A percentile compares a stretch with the other conserved stretches of the same genome.
Evolutionary conservation across 2,113 vertebrate genomes (phyloP).

Genomic region (Pachypanchax playfairii): DNA sequence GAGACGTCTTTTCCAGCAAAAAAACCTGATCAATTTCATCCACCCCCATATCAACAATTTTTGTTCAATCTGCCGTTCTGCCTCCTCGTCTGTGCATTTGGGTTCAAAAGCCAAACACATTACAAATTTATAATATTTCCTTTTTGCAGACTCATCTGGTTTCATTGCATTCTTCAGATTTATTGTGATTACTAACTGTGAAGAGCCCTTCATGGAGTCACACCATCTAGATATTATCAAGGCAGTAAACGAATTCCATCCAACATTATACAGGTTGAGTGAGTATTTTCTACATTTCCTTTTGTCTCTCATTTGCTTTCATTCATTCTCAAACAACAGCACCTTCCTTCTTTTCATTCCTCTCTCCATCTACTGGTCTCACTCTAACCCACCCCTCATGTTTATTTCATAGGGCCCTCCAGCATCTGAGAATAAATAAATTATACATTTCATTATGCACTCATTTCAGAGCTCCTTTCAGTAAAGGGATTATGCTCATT

Average conservation of each 20-base stretch:
- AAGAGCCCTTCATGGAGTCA: neutral
- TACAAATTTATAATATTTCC: too few species aligned
- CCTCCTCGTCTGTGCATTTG: too few species aligned
- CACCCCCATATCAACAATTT: too few species aligned
- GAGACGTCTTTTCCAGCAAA: too few species aligned
- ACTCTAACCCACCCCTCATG: conserved; percentile 59
- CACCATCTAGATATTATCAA: neutral
- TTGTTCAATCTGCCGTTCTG: too few species aligned
- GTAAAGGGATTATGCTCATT: conserved; percentile 65
- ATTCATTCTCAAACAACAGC: conserved; percentile 20
- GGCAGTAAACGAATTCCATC: conserved; percentile 1
- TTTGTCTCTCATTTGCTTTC: conserved; percentile 24
- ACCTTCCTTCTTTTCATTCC: conserved; percentile 2
- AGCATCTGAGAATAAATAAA: conserved; percentile 76
- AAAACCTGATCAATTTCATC: too few species aligned
- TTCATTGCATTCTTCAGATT: neutral
- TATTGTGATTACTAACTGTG: neutral
- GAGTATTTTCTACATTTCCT: conserved; percentile 11
- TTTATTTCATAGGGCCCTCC: conserved; percentile 75
- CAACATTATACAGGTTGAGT: conserved; percentile 19
- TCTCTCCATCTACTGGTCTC: conserved; percentile 28
- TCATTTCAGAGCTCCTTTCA: conserved; percentile 72
- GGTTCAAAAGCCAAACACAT: too few species aligned
- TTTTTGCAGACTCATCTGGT: neutral
- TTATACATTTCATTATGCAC: conserved; percentile 78